These are phyloP conservation scores for Drosophila navojoa DNA, from an alignment of 1,140 invertebrate species.

Conservation along the genomic window DNA sequence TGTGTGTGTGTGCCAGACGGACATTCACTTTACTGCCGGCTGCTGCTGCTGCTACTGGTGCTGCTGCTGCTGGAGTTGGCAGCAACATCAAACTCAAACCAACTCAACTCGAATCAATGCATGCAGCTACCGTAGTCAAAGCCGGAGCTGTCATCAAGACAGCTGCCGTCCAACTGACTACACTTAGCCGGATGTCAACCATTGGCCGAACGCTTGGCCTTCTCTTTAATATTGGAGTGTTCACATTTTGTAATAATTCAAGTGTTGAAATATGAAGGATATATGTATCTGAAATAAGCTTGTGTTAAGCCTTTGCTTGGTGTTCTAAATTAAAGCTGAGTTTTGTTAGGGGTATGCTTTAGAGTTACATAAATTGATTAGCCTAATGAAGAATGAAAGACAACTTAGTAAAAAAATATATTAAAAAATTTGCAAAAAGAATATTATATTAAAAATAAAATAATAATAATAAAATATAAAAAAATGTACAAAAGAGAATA, in stretches of 20 bases:
- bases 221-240: slow-evolving; percentile 17
- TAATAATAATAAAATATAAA: background rate
- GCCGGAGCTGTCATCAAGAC: slow-evolving; percentile 43
- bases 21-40: slow-evolving; percentile 37
- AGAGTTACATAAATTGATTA: too few species aligned
- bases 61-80: slow-evolving; percentile 41
- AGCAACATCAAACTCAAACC: slow-evolving; percentile 43
- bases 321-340: too few species aligned
- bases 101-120: slow-evolving; percentile 42
- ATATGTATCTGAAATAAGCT: too few species aligned
- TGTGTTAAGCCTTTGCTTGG: too few species aligned
- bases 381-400: too few species aligned
- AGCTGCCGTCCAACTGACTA: slow-evolving; percentile 34
- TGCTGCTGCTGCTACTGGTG: slow-evolving; percentile 30
- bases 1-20: slow-evolving; percentile 12
- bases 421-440: background rate
- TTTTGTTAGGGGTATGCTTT: too few species aligned
- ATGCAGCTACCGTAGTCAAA: slow-evolving; percentile 13
- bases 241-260: background rate
- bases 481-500: background rate
- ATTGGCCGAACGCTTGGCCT: slow-evolving; percentile 3
- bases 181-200: slow-evolving; percentile 22
- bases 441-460: background rate
- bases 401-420: background rate
- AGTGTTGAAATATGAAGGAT: background rate